Evolutionary conservation across 2,888 invertebrate species (phyloP).

Genomic region (Rhagium mordax): DNA sequence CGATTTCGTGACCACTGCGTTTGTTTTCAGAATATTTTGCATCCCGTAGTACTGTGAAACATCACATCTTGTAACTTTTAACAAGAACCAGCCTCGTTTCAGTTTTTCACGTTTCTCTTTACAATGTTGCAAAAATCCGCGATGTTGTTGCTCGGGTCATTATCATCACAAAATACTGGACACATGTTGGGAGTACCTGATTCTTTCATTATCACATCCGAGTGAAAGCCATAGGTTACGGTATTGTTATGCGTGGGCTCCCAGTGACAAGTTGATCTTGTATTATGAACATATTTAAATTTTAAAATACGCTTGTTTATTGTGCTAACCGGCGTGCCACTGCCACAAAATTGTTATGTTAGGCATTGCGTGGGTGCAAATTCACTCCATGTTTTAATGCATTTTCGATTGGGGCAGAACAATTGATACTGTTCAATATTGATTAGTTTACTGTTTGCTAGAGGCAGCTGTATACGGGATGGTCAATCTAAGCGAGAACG

Average conservation of each 20-base stretch:
- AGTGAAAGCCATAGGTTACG: background rate
- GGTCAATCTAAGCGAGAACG: too few relatives aligned
- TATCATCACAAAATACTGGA: background rate
- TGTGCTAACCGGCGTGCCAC: too few relatives aligned
- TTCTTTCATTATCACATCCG: background rate
- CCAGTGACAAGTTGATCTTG: background rate
- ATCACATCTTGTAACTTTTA: background rate
- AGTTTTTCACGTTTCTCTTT: constrained; percentile 6
- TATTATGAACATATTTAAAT: too few relatives aligned
- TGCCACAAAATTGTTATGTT: too few relatives aligned
- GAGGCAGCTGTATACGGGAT: too few relatives aligned
- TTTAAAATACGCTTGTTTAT: too few relatives aligned
- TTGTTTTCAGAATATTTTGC: constrained; percentile 38
- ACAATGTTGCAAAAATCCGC: background rate
- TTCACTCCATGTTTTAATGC: too few relatives aligned
- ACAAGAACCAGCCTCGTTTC: background rate
- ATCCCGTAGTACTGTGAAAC: background rate
- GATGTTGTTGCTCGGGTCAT: background rate
- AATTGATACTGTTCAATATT: too few relatives aligned
- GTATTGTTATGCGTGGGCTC: background rate
- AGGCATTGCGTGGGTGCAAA: too few relatives aligned
- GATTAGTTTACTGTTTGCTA: too few relatives aligned
- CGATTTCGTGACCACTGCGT: constrained; percentile 47
- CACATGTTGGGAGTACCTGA: background rate
- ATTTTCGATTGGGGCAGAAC: too few relatives aligned